Conservation (phyloP, 2,113 vertebrate species). For the Ameiurus melas region DNA sequence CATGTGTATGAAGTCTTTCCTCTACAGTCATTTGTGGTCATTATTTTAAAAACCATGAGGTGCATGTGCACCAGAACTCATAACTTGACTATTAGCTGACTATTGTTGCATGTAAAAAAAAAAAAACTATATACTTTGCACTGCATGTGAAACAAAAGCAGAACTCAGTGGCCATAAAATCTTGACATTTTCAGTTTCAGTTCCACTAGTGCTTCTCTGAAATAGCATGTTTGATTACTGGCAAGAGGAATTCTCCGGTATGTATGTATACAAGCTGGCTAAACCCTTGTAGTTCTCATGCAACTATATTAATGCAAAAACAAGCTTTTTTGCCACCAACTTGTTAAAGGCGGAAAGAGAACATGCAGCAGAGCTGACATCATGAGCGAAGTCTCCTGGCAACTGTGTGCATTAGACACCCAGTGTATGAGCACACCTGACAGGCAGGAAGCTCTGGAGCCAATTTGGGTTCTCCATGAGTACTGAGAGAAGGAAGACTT, state of each 20-base stretch:
- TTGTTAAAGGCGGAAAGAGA: not conserved
- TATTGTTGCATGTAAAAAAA: not conserved
- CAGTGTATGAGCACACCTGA: not conserved
- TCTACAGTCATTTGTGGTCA: not conserved
- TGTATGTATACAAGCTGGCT: not conserved
- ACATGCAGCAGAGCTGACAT: not conserved
- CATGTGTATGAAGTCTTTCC: constrained; percentile 1
- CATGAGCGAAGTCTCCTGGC: not conserved
- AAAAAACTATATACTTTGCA: too few species aligned
- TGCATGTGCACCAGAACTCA: not conserved
- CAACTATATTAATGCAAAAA: not conserved
- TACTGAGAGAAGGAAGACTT: not conserved
- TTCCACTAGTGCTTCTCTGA: constrained; percentile 25
- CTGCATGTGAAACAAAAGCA: constrained; percentile 12
- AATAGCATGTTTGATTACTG: not conserved
- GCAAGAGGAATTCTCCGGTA: not conserved
- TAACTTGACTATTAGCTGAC: not conserved
- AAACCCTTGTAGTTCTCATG: not conserved
- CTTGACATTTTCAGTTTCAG: constrained; percentile 25
- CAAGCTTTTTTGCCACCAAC: not conserved
- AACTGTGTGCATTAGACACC: not conserved
- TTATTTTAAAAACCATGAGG: not conserved
- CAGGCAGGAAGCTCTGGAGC: not conserved
- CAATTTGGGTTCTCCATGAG: not conserved
- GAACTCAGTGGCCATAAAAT: not conserved